phyloP scores from a whole-genome alignment of 2,113 vertebrate species.

The Labrus mixtus region DNA sequence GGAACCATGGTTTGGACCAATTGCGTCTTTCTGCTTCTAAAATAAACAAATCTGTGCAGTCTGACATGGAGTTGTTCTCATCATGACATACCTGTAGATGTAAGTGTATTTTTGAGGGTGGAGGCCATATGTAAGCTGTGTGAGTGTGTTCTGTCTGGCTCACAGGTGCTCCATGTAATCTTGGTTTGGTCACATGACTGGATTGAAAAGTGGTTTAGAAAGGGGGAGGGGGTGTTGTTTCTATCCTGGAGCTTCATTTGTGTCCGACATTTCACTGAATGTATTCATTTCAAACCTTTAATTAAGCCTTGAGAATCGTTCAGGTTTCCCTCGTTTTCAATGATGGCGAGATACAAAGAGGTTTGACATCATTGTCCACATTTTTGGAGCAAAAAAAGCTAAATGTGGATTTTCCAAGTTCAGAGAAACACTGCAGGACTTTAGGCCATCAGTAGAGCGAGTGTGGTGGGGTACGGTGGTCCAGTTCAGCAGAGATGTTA shows the following conservation, averaged over 20 bases:
- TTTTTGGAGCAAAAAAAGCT: too few relatives aligned
- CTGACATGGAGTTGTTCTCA: neutral
- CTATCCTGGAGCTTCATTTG: neutral
- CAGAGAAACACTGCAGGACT: too few relatives aligned
- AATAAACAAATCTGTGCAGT: neutral
- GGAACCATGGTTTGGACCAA: neutral
- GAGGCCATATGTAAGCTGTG: slow-evolving; percentile 32
- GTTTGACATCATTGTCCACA: too few relatives aligned
- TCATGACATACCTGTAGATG: slow-evolving; percentile 17
- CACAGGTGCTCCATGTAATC: slow-evolving; percentile 66
- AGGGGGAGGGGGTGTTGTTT: neutral
- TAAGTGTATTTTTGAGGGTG: slow-evolving; percentile 29
- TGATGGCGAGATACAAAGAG: too few relatives aligned
- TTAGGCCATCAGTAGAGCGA: too few relatives aligned
- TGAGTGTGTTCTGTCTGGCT: slow-evolving; percentile 62
- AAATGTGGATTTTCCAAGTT: too few relatives aligned
- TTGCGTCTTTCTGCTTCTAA: neutral
- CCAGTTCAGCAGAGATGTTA: too few relatives aligned
- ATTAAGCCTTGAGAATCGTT: too few relatives aligned
- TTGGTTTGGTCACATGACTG: slow-evolving; percentile 64
- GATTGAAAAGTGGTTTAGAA: slow-evolving; percentile 11
- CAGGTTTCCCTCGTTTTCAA: too few relatives aligned
- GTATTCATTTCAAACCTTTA: neutral
- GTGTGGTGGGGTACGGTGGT: too few relatives aligned
- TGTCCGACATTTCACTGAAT: neutral